These are phyloP conservation scores for Mamestra brassicae DNA, from an alignment of 2,888 invertebrate genomes.

Conservation along the genomic window DNA sequence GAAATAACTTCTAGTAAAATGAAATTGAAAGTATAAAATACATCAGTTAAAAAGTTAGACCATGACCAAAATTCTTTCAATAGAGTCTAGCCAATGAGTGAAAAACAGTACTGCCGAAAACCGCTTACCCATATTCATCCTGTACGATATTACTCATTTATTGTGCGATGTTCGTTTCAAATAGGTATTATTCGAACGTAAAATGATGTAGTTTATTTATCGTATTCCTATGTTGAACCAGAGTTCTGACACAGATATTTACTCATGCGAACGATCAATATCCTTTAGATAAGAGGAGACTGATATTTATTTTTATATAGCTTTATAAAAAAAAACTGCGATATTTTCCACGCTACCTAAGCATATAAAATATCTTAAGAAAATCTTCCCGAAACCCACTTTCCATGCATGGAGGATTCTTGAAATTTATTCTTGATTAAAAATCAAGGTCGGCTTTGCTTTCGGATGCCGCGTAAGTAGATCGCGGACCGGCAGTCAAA, in stretches of 20 bases:
- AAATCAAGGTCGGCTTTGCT: conserved; percentile 23
- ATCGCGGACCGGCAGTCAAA: conserved; percentile 17
- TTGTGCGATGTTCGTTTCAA: too few relatives aligned
- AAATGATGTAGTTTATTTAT: too few relatives aligned
- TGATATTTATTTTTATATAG: background rate
- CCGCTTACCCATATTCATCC: background rate
- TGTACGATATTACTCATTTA: background rate
- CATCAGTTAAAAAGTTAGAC: too few relatives aligned
- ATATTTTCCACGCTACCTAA: too few relatives aligned
- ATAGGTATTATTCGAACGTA: background rate
- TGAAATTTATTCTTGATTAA: conserved; percentile 38
- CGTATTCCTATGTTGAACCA: too few relatives aligned
- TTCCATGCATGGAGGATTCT: conserved; percentile 5
- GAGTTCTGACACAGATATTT: too few relatives aligned
- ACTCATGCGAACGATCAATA: background rate
- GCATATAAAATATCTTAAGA: background rate
- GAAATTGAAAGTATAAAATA: too few relatives aligned
- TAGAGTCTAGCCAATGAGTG: too few relatives aligned
- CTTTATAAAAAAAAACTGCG: background rate
- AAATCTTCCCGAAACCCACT: background rate
- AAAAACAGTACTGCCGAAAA: too few relatives aligned
- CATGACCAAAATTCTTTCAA: too few relatives aligned
- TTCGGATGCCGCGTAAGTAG: conserved; percentile 22
- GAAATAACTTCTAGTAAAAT: background rate
- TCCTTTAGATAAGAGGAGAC: background rate